Base-by-base conservation (phyloP, 2,797 vertebrate genomes). In the Tolypeutes matacus region DNA sequence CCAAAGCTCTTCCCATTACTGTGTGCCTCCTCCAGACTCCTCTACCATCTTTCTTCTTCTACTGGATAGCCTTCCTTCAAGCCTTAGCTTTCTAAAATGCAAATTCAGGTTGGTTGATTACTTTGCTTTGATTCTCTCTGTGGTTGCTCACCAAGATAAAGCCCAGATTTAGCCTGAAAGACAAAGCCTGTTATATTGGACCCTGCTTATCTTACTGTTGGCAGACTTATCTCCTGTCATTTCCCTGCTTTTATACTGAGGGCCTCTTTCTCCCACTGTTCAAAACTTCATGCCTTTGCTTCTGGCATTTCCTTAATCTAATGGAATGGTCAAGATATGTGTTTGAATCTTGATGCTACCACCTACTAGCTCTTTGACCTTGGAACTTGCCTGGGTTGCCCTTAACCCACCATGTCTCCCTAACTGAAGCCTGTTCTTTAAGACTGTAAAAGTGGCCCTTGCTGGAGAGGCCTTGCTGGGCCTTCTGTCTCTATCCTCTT, bases 131-230 rank as follows among this genome's bases (percentile, higher is more conserved):
- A 65, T 76, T 91, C 56, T 77, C 80, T 94, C 80, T 34, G 0
- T 84, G n/a, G 46, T 83, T 83, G 39, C 39, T 96, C 25, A 86
- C n/a, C 15, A 78, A 94, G 73, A 77, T 92, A 69, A 92, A 89
- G 78, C 75, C 42, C 82, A 56, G 36, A 51, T 92, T 90, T 46
- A 91, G 65, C 82, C 49, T 76, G 78, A 84, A 86, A 89, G 94
- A 91, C 14, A 94, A 89, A 89, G 70, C 70, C 80, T n/a, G 75
- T 83, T 84, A 36, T 89, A 20, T 42, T 76, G 56, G 27, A 27
- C 58, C 51, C 77, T 81, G 56, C 84, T 86, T 88, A 77, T 81
- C 83, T 86, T 78, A 49, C 20, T 39, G 36, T 83, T 73, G 17
- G 17, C 15, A 72, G 75, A 42, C 18, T 65, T 65, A 60, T 36